Evolutionary conservation across 2,888 invertebrate species (phyloP), one percentile per base, ranked within the genome.

Genomic region (Macaria notata): DNA sequence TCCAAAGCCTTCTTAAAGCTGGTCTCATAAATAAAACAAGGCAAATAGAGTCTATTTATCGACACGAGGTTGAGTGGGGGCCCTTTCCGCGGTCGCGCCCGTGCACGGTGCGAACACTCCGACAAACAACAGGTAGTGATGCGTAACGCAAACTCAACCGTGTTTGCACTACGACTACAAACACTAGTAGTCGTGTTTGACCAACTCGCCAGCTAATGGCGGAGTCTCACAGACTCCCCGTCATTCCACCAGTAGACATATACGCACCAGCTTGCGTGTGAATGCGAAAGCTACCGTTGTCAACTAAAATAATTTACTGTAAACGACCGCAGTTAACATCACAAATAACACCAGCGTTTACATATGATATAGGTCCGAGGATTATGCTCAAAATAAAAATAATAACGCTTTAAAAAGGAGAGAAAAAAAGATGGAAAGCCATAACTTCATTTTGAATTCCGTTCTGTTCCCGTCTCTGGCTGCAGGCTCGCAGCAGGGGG

Each of bases 401-500:
- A 83, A 84, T 83, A 81, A 81, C 71, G 69, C 66, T 72, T 72
- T 66, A 81, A 83, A 83, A 7, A 7, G 64, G 75, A 78, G 76
- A 76, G 72, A 76, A 81, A 85, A 84, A 88, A 83, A 75, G 79
- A 80, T 71, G 78, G 73, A 80, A 81, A 81, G 84, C 86, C 87
- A 90, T 91, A 90, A 91, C 84, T 91, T 89, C 79, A 86, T 88
- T 86, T 88, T 82, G 85, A 88, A 91, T 89, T 87, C 89, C 86
- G 81, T 84, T 83, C 80, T 79, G 86, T 86, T 84, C 83, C 86
- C 82, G 81, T 86, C 86, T 83, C 84, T 75, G 82, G 84, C 84
- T 83, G 84, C 81, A 80, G 83, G 81, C 73, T 67, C 89, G 53
- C 90, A 88, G 90, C 91, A 82, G 90, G 91, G 88, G 87, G 85